These are phyloP conservation scores for Prorops nasuta DNA, from an alignment of 1,140 invertebrate genomes.

Conservation along the genomic window DNA sequence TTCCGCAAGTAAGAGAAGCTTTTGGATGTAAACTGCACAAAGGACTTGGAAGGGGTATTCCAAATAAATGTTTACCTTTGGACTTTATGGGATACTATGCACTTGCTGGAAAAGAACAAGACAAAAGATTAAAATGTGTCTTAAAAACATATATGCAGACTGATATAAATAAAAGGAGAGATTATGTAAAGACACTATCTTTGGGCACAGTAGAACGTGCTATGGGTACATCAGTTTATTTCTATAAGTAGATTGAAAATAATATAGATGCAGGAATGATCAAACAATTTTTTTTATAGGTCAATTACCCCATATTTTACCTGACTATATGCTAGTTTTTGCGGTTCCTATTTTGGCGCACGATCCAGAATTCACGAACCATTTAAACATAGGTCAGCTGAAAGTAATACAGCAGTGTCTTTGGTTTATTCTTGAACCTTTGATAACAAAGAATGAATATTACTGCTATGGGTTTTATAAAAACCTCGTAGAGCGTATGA, in stretches of 20 bases:
- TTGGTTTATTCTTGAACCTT: constrained; percentile 90
- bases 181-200: constrained; percentile 83
- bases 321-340: constrained; percentile 95
- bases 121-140: constrained; percentile 68
- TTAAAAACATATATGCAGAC: constrained; percentile 76
- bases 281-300: constrained; percentile 31
- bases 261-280: no score
- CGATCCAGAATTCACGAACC: constrained; percentile 77
- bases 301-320: constrained; percentile 83
- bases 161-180: constrained; percentile 86
- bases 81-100: constrained; percentile 97
- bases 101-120: constrained; percentile 80
- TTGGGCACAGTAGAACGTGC: constrained; percentile 57
- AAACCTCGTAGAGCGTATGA: constrained; percentile 88
- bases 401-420: constrained; percentile 80
- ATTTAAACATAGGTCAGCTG: constrained; percentile 73
- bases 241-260: constrained; percentile 1
- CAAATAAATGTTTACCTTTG: constrained; percentile 85
- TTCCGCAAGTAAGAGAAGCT: constrained; percentile 84
- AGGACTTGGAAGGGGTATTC: constrained; percentile 77
- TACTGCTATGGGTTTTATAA: constrained; percentile 97
- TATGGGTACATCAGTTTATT: constrained; percentile 39
- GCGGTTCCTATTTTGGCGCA: constrained; percentile 91
- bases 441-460: constrained; percentile 89
- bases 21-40: constrained; percentile 92